Conservation (phyloP, 2,113 vertebrate genomes). For the Xenus cinereus region DNA sequence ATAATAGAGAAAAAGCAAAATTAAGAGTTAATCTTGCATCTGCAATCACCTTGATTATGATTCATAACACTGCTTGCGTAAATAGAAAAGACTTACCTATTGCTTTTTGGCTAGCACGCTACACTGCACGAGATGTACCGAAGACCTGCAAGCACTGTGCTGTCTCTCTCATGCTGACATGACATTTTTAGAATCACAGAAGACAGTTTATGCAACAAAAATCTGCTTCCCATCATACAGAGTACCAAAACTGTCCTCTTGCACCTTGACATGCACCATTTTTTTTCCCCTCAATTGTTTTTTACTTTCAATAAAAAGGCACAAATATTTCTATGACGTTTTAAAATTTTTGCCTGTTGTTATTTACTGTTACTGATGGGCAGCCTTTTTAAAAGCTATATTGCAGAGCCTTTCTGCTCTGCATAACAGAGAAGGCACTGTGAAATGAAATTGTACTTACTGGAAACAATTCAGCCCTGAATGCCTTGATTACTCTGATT, state of each 20-base stretch:
- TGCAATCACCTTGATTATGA: background rate
- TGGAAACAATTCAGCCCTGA: conserved; percentile 53
- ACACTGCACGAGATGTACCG: background rate
- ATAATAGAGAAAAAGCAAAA: background rate
- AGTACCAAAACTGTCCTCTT: background rate
- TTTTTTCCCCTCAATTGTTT: background rate
- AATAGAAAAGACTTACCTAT: conserved; percentile 35
- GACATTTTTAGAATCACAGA: conserved; percentile 7
- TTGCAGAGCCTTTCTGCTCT: conserved; percentile 26
- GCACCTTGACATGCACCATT: background rate
- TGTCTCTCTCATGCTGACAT: background rate
- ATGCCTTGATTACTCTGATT: conserved; percentile 71
- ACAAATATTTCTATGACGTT: background rate
- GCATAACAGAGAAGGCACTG: background rate
- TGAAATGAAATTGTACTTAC: conserved; percentile 53
- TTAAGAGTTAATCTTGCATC: background rate
- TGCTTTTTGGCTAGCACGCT: background rate
- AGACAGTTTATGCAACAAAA: background rate
- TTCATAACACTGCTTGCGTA: background rate
- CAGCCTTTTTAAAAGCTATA: conserved; percentile 4
- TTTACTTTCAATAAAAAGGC: background rate
- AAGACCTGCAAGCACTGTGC: background rate
- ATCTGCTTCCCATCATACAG: background rate
- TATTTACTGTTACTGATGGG: background rate
- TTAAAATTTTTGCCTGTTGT: background rate